A percentile compares a stretch with the other conserved stretches of the same genome.
Evolutionary conservation across 2,888 invertebrate genomes (phyloP).

Genomic region (Octonoba sinensis): DNA sequence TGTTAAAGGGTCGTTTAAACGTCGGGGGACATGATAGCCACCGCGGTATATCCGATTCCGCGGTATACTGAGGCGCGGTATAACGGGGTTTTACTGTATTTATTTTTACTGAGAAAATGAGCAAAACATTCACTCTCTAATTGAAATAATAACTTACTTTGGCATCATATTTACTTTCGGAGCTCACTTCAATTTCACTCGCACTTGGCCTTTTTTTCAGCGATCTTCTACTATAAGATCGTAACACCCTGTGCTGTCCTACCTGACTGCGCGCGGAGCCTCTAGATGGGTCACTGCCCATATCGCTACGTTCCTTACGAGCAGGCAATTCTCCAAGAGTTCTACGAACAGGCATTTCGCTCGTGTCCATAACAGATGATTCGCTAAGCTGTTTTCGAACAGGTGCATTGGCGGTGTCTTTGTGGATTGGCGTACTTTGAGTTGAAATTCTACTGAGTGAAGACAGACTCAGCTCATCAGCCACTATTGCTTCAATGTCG

Average conservation of each 20-base stretch:
- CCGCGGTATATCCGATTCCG: no score
- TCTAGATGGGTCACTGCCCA: neutral
- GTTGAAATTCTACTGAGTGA: constrained; percentile 6
- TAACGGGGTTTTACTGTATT: no score
- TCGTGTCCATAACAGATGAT: neutral
- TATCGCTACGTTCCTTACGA: no score
- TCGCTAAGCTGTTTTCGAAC: no score
- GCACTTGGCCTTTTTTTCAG: constrained; percentile 30
- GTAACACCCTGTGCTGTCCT: constrained; percentile 11
- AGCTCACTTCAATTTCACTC: neutral
- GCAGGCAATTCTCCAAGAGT: neutral
- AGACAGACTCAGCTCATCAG: constrained; percentile 42
- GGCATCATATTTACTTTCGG: constrained; percentile 32
- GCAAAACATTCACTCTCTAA: no score
- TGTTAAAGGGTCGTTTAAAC: no score
- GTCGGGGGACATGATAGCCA: no score
- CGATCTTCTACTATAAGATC: constrained; percentile 8
- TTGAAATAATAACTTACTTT: constrained; percentile 31
- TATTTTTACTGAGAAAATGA: no score
- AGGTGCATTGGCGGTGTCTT: no score
- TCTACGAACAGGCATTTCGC: neutral
- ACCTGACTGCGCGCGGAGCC: constrained; percentile 7
- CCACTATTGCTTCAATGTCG: constrained; percentile 60
- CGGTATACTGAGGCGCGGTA: no score
- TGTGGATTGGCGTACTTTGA: neutral